These are phyloP conservation scores for Magallana nippona DNA, from an alignment of 2,888 invertebrate species.

Conservation along the genomic window DNA sequence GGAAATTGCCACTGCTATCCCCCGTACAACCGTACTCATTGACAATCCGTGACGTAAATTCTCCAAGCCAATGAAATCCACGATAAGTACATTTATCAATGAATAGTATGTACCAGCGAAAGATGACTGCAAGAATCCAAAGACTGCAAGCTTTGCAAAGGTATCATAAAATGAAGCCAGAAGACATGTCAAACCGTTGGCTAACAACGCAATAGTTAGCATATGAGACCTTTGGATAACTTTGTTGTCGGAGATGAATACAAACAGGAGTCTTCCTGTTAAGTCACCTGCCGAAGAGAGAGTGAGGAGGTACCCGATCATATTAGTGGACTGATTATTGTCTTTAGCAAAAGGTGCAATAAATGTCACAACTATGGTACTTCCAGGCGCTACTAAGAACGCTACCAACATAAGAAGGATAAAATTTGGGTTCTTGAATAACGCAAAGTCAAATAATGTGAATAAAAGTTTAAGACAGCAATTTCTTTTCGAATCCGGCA, in stretches of 20 bases:
- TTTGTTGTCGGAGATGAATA: slow-evolving; percentile 53
- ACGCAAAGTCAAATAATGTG: slow-evolving; percentile 45
- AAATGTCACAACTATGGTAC: slow-evolving; percentile 39
- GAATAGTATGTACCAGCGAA: slow-evolving; percentile 59
- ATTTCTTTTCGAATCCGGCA: neutral
- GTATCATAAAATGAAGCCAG: slow-evolving; percentile 50
- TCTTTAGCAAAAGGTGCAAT: slow-evolving; percentile 57
- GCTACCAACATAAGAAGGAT: slow-evolving; percentile 43
- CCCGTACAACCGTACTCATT: slow-evolving; percentile 51
- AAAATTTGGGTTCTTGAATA: slow-evolving; percentile 45
- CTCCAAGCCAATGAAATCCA: slow-evolving; percentile 62
- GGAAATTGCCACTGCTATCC: slow-evolving; percentile 48
- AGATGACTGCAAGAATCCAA: slow-evolving; percentile 57
- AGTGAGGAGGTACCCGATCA: slow-evolving; percentile 48
- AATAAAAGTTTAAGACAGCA: neutral
- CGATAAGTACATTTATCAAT: slow-evolving; percentile 56
- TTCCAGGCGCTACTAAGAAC: slow-evolving; percentile 41
- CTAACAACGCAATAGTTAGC: slow-evolving; percentile 42
- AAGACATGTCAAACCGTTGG: slow-evolving; percentile 44
- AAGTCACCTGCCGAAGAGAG: slow-evolving; percentile 52
- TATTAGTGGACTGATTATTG: slow-evolving; percentile 40
- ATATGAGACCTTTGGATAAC: slow-evolving; percentile 49
- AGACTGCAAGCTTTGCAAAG: slow-evolving; percentile 53
- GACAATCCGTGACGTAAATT: slow-evolving; percentile 58
- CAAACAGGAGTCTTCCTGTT: slow-evolving; percentile 45